Conservation (phyloP, 2,797 vertebrate genomes). For the Antennarius maculatus region DNA sequence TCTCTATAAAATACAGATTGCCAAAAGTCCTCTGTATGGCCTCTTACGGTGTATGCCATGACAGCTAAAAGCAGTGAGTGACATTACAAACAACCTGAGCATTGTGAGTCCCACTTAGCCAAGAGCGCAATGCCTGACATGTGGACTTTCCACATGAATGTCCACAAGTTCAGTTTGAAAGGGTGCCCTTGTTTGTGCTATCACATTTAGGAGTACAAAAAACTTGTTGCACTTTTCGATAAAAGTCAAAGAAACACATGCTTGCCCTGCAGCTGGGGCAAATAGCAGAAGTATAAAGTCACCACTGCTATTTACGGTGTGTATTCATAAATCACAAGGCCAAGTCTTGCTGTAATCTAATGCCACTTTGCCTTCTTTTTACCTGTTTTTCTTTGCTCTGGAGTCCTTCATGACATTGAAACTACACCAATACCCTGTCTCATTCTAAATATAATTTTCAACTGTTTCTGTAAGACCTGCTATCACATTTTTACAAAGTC, state of each 20-base stretch:
- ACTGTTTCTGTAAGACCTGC: slow-evolving; percentile 8
- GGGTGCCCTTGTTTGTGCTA: slow-evolving; percentile 55
- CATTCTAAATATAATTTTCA: slow-evolving; percentile 8
- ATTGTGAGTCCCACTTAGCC: slow-evolving; percentile 27
- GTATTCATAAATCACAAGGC: slow-evolving; percentile 65
- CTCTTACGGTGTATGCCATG: slow-evolving; percentile 12
- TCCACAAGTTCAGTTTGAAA: slow-evolving; percentile 50
- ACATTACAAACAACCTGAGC: slow-evolving; percentile 59
- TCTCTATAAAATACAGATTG: slow-evolving; percentile 6
- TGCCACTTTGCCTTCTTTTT: slow-evolving; percentile 53
- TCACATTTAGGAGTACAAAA: slow-evolving; percentile 56
- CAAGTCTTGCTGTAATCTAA: slow-evolving; percentile 62
- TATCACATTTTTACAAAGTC: not conserved
- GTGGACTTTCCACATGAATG: slow-evolving; percentile 38
- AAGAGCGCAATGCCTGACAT: slow-evolving; percentile 44
- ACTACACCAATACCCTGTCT: slow-evolving; percentile 10
- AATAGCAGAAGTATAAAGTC: slow-evolving; percentile 71
- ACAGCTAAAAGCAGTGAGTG: slow-evolving; percentile 27
- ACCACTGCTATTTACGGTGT: slow-evolving; percentile 70
- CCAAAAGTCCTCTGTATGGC: slow-evolving; percentile 21
- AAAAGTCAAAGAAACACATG: slow-evolving; percentile 71
- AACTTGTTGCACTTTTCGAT: slow-evolving; percentile 54
- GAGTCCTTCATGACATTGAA: slow-evolving; percentile 23
- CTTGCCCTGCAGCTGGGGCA: slow-evolving; percentile 67
- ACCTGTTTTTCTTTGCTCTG: slow-evolving; percentile 19